Evolutionary conservation across 2,113 vertebrate genomes (phyloP).

Genomic region (Cyanistes caeruleus): DNA sequence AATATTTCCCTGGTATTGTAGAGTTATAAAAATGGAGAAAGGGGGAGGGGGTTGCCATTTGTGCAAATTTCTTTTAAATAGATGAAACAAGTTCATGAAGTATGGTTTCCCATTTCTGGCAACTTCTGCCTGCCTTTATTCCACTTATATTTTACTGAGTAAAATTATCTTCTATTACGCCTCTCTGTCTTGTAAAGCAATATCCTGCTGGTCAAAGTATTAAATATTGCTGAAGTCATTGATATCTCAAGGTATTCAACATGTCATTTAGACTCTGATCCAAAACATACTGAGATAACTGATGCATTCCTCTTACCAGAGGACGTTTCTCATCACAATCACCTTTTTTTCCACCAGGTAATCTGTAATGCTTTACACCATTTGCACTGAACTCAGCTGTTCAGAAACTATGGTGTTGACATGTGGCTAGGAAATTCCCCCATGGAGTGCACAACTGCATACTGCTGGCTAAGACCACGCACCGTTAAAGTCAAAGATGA

Average conservation of each 20-base stretch:
- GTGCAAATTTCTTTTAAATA: not conserved
- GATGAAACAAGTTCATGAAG: not conserved
- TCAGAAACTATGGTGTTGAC: not conserved
- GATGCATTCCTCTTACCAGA: not conserved
- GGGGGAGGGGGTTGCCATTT: not conserved
- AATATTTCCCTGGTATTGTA: not conserved
- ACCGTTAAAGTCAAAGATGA: not conserved
- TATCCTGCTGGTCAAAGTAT: not conserved
- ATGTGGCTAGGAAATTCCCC: not conserved
- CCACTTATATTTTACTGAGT: not conserved
- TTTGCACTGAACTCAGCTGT: not conserved
- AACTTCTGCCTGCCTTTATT: not conserved
- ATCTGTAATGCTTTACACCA: not conserved
- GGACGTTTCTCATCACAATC: not conserved
- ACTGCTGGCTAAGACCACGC: not conserved
- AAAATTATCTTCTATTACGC: not conserved
- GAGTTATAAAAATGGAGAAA: not conserved
- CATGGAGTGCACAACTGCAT: not conserved
- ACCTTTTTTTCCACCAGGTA: not conserved
- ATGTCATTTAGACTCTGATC: not conserved
- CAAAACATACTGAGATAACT: not conserved
- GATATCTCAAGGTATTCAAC: not conserved
- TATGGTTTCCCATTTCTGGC: not conserved
- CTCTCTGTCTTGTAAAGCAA: not conserved
- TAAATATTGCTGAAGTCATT: not conserved